Base-by-base conservation (phyloP, 2,113 vertebrate species). In the Macaca nemestrina region DNA sequence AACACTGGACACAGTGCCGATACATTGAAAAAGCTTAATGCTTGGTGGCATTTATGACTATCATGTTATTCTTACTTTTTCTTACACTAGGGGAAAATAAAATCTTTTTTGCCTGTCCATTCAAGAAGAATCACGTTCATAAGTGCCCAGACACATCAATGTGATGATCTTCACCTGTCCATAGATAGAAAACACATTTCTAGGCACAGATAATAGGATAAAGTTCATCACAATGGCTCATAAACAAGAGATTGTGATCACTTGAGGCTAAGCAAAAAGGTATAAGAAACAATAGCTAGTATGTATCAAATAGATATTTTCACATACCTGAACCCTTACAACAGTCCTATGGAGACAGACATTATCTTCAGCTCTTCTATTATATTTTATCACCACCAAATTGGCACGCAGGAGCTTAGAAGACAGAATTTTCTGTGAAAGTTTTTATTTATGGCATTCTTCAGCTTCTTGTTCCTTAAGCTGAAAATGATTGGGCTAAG, bases 401-500 rank as follows among this genome's bases (percentile, higher is more conserved):
- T 5, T 79, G 20, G 8, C 13, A 1, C 0, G 43, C 82, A 86
- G 35, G 52, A 73, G 38, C 22, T 20, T 8, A 70, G 30, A 25
- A 40, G 13, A 61, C 14, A 79, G 38, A 43, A 90, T 20, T 40
- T 90, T 84, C 88, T 68, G 38, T 1, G 3, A 20, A 93, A 82
- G 45, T 22, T 35, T 55, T 64, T 96, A 9, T 55, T 57, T 67
- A 98, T 38, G 45, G 96, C 92, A 4, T 92, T 50, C 48, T 95
- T 97, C 45, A 97, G 90, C 20, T 97, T 82, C 40, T 97, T 97
- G 89, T 98, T 98, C 72, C 95, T 91, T 22, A 97, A 23, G 12
- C 96, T 97, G 52, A 97, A 97, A n/a, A 98, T 98, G 35, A 98
- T 73, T 0, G 93, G 97, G n/a, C 97, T 98, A 27, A 97, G 93